Evolutionary conservation across 2,113 vertebrate species (phyloP).

Genomic region (Platanista minor): DNA sequence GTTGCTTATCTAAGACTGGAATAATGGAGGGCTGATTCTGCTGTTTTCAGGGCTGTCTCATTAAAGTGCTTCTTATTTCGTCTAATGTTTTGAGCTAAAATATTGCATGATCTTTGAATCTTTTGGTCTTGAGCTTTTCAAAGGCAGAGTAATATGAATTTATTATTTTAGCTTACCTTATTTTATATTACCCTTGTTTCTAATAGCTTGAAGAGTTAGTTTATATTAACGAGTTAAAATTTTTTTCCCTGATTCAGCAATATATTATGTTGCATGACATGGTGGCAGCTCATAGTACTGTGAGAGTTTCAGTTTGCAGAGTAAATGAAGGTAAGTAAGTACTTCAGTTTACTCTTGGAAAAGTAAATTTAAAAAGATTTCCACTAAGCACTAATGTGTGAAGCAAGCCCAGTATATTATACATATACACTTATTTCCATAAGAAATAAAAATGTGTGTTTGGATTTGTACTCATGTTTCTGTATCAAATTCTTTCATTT

Average conservation of each 20-base stretch:
- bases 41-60: not conserved
- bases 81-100: not conserved
- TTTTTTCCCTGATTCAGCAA: constrained; percentile 86
- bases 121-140: not conserved
- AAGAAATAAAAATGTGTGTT: not conserved
- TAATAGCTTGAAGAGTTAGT: not conserved
- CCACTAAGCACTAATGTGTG: not conserved
- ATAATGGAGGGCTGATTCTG: not conserved
- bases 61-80: not conserved
- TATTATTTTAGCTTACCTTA: not conserved
- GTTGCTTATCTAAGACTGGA: not conserved
- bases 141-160: not conserved
- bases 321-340: constrained; percentile 87
- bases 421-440: not conserved
- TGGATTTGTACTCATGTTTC: not conserved
- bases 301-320: constrained; percentile 95
- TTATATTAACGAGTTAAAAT: not conserved
- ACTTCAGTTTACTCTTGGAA: not conserved
- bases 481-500: not conserved
- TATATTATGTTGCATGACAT: constrained; percentile 97
- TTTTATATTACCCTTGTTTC: not conserved
- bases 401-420: not conserved
- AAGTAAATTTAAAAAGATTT: not conserved
- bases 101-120: not conserved
- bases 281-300: constrained; percentile 96